phyloP scores from a whole-genome alignment of 2,888 invertebrate genomes.

The Drosophila robusta region DNA sequence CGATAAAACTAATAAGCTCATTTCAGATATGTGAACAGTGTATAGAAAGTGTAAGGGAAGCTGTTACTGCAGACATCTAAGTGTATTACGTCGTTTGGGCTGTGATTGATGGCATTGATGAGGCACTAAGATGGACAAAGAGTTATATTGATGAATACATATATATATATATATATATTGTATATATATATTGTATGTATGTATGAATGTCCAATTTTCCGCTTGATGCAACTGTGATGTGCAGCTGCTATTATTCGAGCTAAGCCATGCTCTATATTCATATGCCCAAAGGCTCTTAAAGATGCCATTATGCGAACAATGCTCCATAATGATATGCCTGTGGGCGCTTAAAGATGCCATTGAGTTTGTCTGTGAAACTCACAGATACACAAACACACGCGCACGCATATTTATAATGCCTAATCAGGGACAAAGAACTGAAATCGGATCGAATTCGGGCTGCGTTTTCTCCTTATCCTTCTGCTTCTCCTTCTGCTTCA shows the following conservation, averaged over 20 bases:
- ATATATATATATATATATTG: no score
- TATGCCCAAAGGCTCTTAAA: background rate
- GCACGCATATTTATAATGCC: background rate
- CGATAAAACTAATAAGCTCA: no score
- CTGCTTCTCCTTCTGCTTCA: background rate
- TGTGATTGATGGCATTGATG: no score
- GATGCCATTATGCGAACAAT: background rate
- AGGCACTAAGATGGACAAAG: no score
- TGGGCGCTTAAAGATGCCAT: background rate
- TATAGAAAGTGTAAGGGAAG: no score
- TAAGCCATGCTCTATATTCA: background rate
- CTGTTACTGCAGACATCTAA: no score
- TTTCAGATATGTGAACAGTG: no score
- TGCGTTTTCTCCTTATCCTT: background rate
- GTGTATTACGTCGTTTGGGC: no score
- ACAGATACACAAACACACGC: background rate
- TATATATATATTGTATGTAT: no score
- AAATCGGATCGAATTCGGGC: constrained; percentile 1
- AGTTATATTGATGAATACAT: no score
- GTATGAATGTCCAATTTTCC: no score
- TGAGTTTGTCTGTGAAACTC: no score
- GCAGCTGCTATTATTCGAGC: background rate
- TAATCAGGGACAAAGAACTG: constrained; percentile 6
- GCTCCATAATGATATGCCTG: background rate
- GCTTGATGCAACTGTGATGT: background rate